These are phyloP conservation scores for Podilymbus podiceps DNA, from an alignment of 2,113 vertebrate species.

Conservation along the genomic window DNA sequence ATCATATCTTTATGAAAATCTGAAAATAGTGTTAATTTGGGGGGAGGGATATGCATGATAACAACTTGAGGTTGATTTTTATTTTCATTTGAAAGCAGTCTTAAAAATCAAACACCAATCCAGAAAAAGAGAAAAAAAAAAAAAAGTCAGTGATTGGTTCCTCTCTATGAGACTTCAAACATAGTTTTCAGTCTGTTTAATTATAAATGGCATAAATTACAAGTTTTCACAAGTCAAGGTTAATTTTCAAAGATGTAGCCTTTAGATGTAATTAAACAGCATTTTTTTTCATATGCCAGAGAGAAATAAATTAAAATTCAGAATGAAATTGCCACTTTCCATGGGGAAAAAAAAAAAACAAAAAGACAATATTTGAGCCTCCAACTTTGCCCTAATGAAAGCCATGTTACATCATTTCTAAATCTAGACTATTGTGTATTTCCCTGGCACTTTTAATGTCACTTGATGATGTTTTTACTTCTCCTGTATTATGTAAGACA, in stretches of 20 bases:
- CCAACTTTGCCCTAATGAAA: not conserved
- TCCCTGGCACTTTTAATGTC: not conserved
- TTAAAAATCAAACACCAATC: not conserved
- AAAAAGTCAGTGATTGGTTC: not conserved
- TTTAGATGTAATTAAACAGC: not conserved
- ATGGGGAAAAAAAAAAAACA: not conserved
- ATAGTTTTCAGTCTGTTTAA: not conserved
- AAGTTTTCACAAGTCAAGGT: not conserved
- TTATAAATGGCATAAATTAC: constrained; percentile 20
- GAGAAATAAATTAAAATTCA: constrained; percentile 11
- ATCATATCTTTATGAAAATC: not conserved
- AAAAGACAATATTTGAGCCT: not conserved
- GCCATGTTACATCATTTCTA: not conserved
- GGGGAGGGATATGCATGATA: not conserved
- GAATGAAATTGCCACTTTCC: not conserved
- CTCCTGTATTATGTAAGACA: not conserved
- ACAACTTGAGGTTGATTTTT: not conserved
- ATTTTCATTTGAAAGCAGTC: not conserved
- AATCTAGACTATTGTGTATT: not conserved
- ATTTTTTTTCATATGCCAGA: not conserved
- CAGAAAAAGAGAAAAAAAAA: not conserved
- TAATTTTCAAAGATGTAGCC: not conserved
- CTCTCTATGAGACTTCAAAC: not conserved
- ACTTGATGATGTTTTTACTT: not conserved
- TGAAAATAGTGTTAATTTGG: not conserved